Evolutionary conservation across 2,888 invertebrate species (phyloP), one percentile per base, ranked within the genome.

Genomic region (Apamea sordens): DNA sequence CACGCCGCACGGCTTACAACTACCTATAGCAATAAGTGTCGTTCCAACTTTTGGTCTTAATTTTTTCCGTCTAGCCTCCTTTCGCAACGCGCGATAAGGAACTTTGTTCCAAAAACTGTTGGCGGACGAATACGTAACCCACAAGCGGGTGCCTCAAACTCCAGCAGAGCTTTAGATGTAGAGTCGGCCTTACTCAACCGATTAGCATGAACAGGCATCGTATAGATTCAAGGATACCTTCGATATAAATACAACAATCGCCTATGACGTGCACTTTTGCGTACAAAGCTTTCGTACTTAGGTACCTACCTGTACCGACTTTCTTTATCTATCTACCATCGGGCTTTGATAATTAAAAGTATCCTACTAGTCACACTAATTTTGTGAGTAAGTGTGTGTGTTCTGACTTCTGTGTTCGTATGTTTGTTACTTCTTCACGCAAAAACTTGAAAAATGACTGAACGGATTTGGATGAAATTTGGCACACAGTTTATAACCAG

Each of bases 201-300:
- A 61, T n/a, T 36, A 61, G 4, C 61, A 36, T 71, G 61, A 71
- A 71, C n/a, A 36, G n/a, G 18, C 61, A 71, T 71, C 61, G 71
- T 59, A 56, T 70, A 36, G 0, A 53, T 59, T 71, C 71, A 71
- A 71, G 71, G 71, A 59, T 53, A 36, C 6, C 18, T 70, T 36
- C n/a, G n/a, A 71, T 71, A 36, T 59, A n/a, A 71, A n/a, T 71
- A 59, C n/a, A 71, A 36, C 56, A 56, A 71, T 71, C 59, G n/a
- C 71, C 36, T 36, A 36, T 71, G 71, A 59, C 59, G 59, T n/a
- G 61, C 71, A 59, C 4, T 36, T 71, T 36, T 36, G n/a, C 36
- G 18, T 61, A 36, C 15, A 70, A 36, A 61, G 36, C n/a, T 71
- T 71, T 36, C 70, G 32, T 32, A 50, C 69, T 8, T 41, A 21